phyloP scores from a whole-genome alignment of 2,113 vertebrate species.

The Capreolus pygargus region DNA sequence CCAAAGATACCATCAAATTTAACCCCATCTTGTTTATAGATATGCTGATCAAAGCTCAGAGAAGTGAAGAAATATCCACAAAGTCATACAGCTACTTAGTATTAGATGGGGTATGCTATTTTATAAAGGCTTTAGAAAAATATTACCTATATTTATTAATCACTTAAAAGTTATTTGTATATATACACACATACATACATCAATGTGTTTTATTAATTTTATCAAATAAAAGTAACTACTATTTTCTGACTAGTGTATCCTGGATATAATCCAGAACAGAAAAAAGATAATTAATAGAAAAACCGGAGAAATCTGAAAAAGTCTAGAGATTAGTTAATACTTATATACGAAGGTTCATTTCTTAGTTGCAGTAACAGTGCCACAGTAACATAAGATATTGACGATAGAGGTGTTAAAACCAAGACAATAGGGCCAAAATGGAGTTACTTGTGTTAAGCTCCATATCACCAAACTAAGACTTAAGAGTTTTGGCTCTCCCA shows the following conservation, averaged over 20 bases:
- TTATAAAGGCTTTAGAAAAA: not conserved
- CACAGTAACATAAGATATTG: not conserved
- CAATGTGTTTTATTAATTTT: not conserved
- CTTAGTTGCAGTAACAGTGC: not conserved
- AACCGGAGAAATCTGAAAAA: not conserved
- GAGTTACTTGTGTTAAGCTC: not conserved
- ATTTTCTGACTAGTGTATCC: not conserved
- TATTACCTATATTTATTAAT: constrained; percentile 10
- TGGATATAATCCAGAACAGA: not conserved
- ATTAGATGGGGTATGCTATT: not conserved
- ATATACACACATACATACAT: not conserved
- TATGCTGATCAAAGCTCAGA: not conserved
- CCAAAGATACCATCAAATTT: not conserved
- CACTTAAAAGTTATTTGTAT: not conserved
- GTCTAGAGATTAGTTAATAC: not conserved
- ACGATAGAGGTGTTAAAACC: not conserved
- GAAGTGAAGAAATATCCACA: not conserved
- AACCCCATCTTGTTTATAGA: not conserved
- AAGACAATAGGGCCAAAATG: not conserved
- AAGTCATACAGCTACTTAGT: not conserved
- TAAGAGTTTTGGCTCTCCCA: not conserved
- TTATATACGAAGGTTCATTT: not conserved
- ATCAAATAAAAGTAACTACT: not conserved
- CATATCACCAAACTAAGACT: not conserved
- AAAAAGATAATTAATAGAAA: not conserved